These are phyloP conservation scores for Parazoanthus darwini DNA, from an alignment of 92 coral and sea anemone species.

Conservation along the genomic window DNA sequence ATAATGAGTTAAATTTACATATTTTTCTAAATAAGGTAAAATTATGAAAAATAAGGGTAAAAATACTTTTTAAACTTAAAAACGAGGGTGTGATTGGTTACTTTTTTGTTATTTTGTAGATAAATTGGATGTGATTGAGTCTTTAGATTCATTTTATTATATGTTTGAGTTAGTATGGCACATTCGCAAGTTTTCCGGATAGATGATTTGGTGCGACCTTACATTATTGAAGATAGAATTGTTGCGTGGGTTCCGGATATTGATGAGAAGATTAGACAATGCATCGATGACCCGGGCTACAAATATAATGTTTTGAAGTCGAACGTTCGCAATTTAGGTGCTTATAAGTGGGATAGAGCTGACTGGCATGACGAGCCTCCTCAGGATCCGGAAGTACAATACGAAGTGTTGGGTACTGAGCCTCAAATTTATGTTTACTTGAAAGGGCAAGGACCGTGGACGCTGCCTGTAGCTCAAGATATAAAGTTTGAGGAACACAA, in stretches of 20 bases:
- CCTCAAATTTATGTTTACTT: constrained; percentile 8
- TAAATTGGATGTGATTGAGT: too few relatives aligned
- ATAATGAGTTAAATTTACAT: too few relatives aligned
- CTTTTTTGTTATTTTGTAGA: too few relatives aligned
- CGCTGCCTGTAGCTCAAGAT: constrained; percentile 10
- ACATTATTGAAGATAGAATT: background rate
- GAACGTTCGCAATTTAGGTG: constrained; percentile 2
- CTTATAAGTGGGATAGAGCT: constrained; percentile 5
- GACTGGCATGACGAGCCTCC: too few relatives aligned
- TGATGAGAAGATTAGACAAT: constrained; percentile 12
- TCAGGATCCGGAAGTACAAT: background rate
- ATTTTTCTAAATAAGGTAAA: too few relatives aligned
- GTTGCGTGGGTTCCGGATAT: constrained; percentile 12
- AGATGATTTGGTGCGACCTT: background rate
- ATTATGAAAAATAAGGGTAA: too few relatives aligned
- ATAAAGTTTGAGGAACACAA: background rate
- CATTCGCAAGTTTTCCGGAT: constrained; percentile 11
- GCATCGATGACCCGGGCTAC: constrained; percentile 6
- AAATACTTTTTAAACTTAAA: too few relatives aligned
- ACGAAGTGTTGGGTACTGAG: background rate
- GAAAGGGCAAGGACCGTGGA: constrained; percentile 5
- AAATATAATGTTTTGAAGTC: background rate
- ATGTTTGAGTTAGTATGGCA: constrained; percentile 10
- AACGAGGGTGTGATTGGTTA: too few relatives aligned
- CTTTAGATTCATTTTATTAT: background rate